Percentiles rank a stretch among this genome's conserved stretches.
These are phyloP conservation scores for Beris morrisii DNA, from an alignment of 2,888 invertebrate genomes.

Conservation along the genomic window DNA sequence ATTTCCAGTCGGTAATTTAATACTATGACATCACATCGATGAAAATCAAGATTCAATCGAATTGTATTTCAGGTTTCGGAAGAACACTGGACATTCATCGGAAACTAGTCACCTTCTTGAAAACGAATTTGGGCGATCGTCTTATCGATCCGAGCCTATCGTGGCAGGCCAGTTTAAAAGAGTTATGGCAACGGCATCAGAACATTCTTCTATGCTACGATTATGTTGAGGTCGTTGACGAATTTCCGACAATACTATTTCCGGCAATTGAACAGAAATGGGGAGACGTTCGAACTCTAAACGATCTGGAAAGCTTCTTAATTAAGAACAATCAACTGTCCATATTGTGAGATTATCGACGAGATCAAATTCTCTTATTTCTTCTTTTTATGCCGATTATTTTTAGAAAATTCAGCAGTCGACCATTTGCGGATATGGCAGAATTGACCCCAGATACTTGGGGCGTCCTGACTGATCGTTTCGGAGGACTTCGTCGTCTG, in stretches of 20 bases:
- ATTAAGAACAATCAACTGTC: constrained; percentile 48
- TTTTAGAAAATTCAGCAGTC: constrained; percentile 47
- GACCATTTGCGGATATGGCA: constrained; percentile 66
- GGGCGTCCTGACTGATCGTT: constrained; percentile 61
- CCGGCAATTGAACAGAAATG: constrained; percentile 65
- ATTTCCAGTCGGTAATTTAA: constrained; percentile 60
- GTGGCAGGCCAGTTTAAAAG: constrained; percentile 57
- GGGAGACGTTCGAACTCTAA: constrained; percentile 65
- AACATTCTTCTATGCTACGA: constrained; percentile 62
- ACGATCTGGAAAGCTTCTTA: constrained; percentile 60
- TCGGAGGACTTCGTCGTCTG: constrained; percentile 64
- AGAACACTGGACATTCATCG: constrained; percentile 56
- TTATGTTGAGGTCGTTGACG: constrained; percentile 50
- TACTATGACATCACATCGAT: constrained; percentile 7
- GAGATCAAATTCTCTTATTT: background rate
- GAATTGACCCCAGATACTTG: constrained; percentile 66
- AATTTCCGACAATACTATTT: constrained; percentile 58
- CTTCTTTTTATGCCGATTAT: constrained; percentile 2
- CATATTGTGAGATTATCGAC: constrained; percentile 46
- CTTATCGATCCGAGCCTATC: constrained; percentile 58
- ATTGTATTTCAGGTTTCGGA: constrained; percentile 25
- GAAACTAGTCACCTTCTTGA: constrained; percentile 59
- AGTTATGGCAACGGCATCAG: constrained; percentile 58
- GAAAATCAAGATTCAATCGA: too few relatives aligned
- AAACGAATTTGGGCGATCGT: constrained; percentile 60